Base-by-base conservation (phyloP, 1,140 invertebrate species). In the Trachymyrmex septentrionalis region DNA sequence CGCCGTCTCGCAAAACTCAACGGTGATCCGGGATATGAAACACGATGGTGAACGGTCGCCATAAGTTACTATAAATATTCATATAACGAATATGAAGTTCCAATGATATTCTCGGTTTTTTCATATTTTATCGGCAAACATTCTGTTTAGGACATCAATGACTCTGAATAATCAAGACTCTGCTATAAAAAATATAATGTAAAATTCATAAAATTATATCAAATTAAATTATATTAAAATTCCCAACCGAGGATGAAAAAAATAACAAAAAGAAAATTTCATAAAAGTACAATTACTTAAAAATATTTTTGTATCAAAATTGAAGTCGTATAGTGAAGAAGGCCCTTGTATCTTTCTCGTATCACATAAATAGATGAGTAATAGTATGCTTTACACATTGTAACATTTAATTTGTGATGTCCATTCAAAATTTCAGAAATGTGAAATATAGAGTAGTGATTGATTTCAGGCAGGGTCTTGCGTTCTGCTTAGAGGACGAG, bases 401-500 rank as follows among this genome's bases (percentile, higher is more conserved):
- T 4, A 44, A 81, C 21, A 30, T 38, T 30, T 34, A 24, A 76
- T 6, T 24, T 77, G 12, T 16, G 0, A 59, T 12, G n/a, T 24
- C 9, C 9, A 59, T 24, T 59, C 21, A 7, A 50, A 48, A 69
- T 48, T 44, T 69, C n/a, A 38, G 9, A 38, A 48, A 69, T 48
- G 59, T 30, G 5, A 9, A 48, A 0, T 44, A 7, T 14, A 38
- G 30, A 81, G 6, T 72, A 81, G 12, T 59, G 21, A 14, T 57
- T 44, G 14, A 59, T 75, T 81, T 14, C 75, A 89, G 88, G 3
- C 30, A 61, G 4, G 87, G 84, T 72, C 30, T 86, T n/a, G 87
- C 57, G 44, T 86, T 75, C 44, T 86, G 88, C 2, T 63, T 90
- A 21, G 67, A 81, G 27, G 87, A 89, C 21, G 48, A 80, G 12